Base-by-base conservation (phyloP, 2,113 vertebrate genomes). In the Anser cygnoides region DNA sequence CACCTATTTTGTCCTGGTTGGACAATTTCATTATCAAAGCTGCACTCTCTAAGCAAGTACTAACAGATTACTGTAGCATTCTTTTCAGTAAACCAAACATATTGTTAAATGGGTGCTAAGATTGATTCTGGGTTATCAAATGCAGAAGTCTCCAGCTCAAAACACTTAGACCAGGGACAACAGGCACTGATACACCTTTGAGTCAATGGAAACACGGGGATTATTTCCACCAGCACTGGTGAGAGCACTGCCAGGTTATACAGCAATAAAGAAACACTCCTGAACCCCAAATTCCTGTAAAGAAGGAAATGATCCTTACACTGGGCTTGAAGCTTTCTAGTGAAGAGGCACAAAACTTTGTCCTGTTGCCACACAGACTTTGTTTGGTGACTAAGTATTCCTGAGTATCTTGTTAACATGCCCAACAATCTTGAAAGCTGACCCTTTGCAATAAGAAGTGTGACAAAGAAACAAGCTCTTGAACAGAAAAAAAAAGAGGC, bases 371-470 rank as follows among this genome's bases (percentile, higher is more conserved):
- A 68, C 81, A 84, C 77, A 72, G 81, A 90, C 55, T 87, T 55
- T 94, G 91, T 96, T 96, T 97, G 89, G 95, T 87, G 74, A 94
- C 91, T 87, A 68, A 94, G 81, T 79, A 92, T 41, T 70, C 84
- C 87, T 91, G 96, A 92, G 81, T 91, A 92, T 94, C 74, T 95
- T 96, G 93, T 96, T 96, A 96, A 97, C 93, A 94, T 85, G 89
- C 91, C 89, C 95, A 73, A 58, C 0, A 2, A 94, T 89, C 91
- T 95, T 91, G 95, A 93, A 96, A 96, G 74, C 74, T 93, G 95
- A 96, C 94, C 93, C 93, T 95, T 41, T 85, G 89, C 89, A 96
- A 28, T 85, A 93, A 66, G 84, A 93, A 96, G 84, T 92, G 89
- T 82, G 95, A 96, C 93, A 94, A 89, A 96, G 90, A 92, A 94